These are phyloP conservation scores for Enteromius trimaculatus DNA, from an alignment of 2,797 vertebrate species.

Conservation along the genomic window DNA sequence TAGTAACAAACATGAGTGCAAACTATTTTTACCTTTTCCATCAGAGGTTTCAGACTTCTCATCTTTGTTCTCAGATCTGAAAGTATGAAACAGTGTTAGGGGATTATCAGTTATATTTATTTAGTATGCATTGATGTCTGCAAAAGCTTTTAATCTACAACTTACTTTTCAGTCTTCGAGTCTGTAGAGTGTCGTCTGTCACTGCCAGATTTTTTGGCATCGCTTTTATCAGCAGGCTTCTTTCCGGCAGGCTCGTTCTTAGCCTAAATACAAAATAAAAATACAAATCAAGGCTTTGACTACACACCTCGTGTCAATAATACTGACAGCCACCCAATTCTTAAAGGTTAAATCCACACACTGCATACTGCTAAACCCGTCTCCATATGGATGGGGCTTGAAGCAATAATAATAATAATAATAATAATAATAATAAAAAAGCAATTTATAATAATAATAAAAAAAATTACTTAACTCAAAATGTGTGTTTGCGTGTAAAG, in stretches of 20 bases:
- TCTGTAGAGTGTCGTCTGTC: constrained; percentile 87
- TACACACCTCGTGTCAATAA: not conserved
- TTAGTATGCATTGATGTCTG: not conserved
- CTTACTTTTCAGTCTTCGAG: constrained; percentile 83
- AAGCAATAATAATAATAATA: too few species aligned
- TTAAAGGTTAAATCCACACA: too few species aligned
- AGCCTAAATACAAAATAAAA: constrained; percentile 74
- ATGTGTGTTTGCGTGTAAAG: not conserved
- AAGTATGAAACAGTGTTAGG: constrained; percentile 21
- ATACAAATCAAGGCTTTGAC: not conserved
- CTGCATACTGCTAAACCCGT: too few species aligned
- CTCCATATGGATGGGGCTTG: too few species aligned
- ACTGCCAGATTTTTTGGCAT: constrained; percentile 77
- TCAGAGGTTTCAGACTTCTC: constrained; percentile 85
- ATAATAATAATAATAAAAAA: not conserved
- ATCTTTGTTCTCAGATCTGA: constrained; percentile 80
- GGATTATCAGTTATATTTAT: not conserved
- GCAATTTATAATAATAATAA: not conserved
- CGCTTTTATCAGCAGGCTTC: constrained; percentile 85
- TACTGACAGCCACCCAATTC: not conserved
- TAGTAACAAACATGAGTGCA: not conserved
- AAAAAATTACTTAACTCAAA: too few species aligned
- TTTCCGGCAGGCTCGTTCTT: constrained; percentile 97
- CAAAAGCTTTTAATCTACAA: not conserved
- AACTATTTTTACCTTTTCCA: constrained; percentile 76